phyloP scores from a whole-genome alignment of 2,888 invertebrate species.

The Tetragnatha montana region DNA sequence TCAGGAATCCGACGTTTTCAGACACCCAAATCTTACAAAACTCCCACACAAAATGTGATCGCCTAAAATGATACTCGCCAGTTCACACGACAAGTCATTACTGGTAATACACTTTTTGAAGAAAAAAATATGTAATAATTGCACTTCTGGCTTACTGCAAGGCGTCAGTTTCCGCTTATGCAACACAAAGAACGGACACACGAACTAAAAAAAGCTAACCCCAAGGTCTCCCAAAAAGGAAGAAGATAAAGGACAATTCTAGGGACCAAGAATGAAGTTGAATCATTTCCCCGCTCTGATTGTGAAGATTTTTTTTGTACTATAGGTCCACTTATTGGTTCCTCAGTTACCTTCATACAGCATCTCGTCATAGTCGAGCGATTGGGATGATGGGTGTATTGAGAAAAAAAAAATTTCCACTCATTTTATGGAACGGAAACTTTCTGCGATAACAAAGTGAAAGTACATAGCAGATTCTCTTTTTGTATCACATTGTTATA shows the following conservation, averaged over 20 bases:
- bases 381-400: conserved; percentile 26
- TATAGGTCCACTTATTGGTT: conserved; percentile 31
- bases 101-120: background rate
- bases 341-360: background rate
- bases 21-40: background rate
- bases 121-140: background rate
- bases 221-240: conserved; percentile 16
- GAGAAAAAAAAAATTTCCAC: conserved; percentile 20
- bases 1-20: no score
- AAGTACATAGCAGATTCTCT: background rate
- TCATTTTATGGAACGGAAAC: background rate
- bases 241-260: conserved; percentile 23
- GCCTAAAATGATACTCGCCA: background rate
- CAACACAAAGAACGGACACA: conserved; percentile 25
- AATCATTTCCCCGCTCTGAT: conserved; percentile 65
- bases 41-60: background rate
- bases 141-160: background rate
- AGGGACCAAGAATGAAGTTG: conserved; percentile 19
- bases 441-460: background rate
- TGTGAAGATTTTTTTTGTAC: conserved; percentile 37
- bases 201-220: conserved; percentile 51
- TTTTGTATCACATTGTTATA: background rate
- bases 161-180: conserved; percentile 17
- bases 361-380: conserved; percentile 31
- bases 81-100: background rate